Evolutionary conservation across 2,888 invertebrate species (phyloP).

Genomic region (Conus canariensis): DNA sequence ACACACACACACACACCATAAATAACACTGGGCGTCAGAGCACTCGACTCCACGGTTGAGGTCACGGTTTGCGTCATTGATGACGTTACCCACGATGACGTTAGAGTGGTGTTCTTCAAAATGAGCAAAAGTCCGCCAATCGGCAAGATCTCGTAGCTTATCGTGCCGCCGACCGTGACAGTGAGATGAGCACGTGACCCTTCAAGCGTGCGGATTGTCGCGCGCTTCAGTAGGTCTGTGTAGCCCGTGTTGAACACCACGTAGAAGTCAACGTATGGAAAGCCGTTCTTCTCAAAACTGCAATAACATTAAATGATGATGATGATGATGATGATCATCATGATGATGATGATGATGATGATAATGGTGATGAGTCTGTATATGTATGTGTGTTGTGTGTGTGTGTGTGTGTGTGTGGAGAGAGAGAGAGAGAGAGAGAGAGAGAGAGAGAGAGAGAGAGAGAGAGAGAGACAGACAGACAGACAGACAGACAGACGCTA

Average conservation of each 20-base stretch:
- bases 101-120: slow-evolving; percentile 39
- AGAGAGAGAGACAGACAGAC: not conserved
- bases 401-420: not conserved
- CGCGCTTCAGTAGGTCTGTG: slow-evolving; percentile 30
- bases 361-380: not conserved
- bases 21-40: not conserved
- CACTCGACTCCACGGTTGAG: not conserved
- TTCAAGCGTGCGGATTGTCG: slow-evolving; percentile 40
- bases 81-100: slow-evolving; percentile 37
- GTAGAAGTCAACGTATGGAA: slow-evolving; percentile 32
- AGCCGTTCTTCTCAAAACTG: not conserved
- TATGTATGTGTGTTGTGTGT: too few species aligned
- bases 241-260: slow-evolving; percentile 43
- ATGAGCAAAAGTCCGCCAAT: slow-evolving; percentile 46
- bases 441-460: not conserved
- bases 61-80: slow-evolving; percentile 1
- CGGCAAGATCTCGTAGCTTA: slow-evolving; percentile 38
- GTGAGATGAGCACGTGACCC: slow-evolving; percentile 43
- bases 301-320: not conserved
- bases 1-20: not conserved
- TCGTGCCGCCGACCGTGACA: slow-evolving; percentile 12
- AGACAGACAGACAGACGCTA: too few species aligned
- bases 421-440: not conserved
- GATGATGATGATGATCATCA: not conserved
- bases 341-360: not conserved